Base-by-base conservation (phyloP, 2,888 invertebrate genomes). In the Drosophila longiperda region DNA sequence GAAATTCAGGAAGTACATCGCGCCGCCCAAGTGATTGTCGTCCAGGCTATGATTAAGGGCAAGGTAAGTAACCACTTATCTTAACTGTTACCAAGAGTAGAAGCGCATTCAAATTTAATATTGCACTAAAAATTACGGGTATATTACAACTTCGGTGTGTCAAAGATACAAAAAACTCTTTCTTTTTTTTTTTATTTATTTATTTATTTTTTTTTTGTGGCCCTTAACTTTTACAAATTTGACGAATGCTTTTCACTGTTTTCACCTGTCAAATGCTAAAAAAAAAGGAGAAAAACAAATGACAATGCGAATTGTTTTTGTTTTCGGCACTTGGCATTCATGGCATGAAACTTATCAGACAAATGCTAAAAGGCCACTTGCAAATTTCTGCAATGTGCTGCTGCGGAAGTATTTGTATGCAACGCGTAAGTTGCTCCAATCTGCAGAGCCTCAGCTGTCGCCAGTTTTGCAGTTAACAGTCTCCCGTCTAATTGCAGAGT, bases 1-100 rank as follows among this genome's bases (percentile, higher is more conserved):
- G 97, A 97, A 93, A 96, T 98, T 77, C 94, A 97, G 89, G 98
- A 98, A 94, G 97, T 96, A 84, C 98, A 98, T 94, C 95, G 96
- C 73, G 97, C 97, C 52, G 98, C 98, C 63, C 96, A 97, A 93
- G 97, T 98, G 66, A 95, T 98, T 88, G 97, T 97, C 53, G 97
- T 98, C 54, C 97, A 97, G 93, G 97, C 97, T 36, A 94, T 97
- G 81, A 96, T 98, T 90, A 97, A 96, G 92, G 96, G 97, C 93
- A 97, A 97, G 96, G 97, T 97, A 93, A 93, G 93, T 77, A 7
- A 3, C 9, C 8, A 26, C 15, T 17, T 9, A 11, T 48, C 34
- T 54, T 60, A 32, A 0, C 29, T 61, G 42, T 11, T 40, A 40
- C 23, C 36, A 50, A 57, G 23, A 53, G 36, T 57, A 20, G 50